A percentile compares a stretch with the other conserved stretches of the same genome.
Evolutionary conservation across 2,888 invertebrate species (phyloP).

Genomic region (Glaucopsyche alexis): DNA sequence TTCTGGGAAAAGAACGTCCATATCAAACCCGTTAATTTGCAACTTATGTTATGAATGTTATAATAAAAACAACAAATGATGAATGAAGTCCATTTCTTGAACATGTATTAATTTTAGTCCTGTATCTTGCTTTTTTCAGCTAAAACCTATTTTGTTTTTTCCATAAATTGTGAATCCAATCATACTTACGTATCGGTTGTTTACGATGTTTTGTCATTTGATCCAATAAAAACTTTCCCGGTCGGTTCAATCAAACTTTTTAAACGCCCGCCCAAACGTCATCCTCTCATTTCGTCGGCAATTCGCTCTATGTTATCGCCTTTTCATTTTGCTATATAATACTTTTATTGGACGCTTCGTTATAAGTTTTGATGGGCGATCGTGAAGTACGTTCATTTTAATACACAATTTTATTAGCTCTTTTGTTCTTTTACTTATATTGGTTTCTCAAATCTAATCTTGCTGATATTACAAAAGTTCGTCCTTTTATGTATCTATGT

Average conservation of each 20-base stretch:
- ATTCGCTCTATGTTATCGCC: constrained; percentile 62
- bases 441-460: constrained; percentile 27
- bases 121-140: neutral
- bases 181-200: constrained; percentile 43
- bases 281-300: constrained; percentile 44
- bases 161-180: constrained; percentile 23
- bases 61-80: no score
- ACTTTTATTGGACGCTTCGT: constrained; percentile 53
- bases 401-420: constrained; percentile 26
- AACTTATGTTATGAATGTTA: no score
- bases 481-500: neutral
- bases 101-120: neutral
- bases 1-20: no score
- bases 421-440: constrained; percentile 28
- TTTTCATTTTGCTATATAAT: constrained; percentile 62
- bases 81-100: no score
- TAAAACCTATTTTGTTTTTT: neutral
- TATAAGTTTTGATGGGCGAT: constrained; percentile 49
- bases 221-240: constrained; percentile 67
- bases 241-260: constrained; percentile 74
- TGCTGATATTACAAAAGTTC: constrained; percentile 20
- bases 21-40: no score
- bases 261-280: constrained; percentile 53
- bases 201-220: constrained; percentile 62
- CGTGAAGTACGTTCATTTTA: constrained; percentile 29